Evolutionary conservation across 2,113 vertebrate genomes (phyloP).

Genomic region (Daphoenositta chrysoptera): DNA sequence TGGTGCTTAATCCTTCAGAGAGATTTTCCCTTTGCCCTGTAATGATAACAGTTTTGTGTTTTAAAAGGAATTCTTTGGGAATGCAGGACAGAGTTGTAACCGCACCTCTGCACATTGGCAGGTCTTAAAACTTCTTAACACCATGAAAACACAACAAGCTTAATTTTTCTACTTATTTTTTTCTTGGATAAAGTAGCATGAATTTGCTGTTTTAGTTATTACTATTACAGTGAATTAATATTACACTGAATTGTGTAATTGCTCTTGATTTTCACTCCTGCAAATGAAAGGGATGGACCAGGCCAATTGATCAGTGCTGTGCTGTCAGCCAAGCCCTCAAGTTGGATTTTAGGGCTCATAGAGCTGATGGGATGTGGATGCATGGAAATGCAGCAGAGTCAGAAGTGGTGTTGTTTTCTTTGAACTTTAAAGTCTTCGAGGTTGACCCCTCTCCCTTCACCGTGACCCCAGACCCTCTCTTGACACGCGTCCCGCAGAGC

Average conservation of each 20-base stretch:
- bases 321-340: neutral
- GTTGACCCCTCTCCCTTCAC: neutral
- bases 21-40: neutral
- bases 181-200: neutral
- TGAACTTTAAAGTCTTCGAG: neutral
- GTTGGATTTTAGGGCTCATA: neutral
- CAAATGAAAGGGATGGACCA: neutral
- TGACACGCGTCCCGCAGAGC: fast-evolving
- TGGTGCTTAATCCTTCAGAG: neutral
- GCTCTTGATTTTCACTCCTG: neutral
- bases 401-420: neutral
- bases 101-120: fast-evolving
- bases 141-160: neutral
- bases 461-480: neutral
- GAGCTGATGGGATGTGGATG: neutral
- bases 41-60: neutral
- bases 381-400: neutral
- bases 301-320: neutral
- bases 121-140: neutral
- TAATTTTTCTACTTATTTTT: neutral
- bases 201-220: neutral
- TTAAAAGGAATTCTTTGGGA: neutral
- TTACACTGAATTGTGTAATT: neutral
- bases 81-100: neutral
- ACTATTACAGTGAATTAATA: neutral